A percentile compares a stretch with the other conserved stretches of the same genome.
Conservation (phyloP, 2,113 vertebrate genomes). For the Osmerus mordax region DNA sequence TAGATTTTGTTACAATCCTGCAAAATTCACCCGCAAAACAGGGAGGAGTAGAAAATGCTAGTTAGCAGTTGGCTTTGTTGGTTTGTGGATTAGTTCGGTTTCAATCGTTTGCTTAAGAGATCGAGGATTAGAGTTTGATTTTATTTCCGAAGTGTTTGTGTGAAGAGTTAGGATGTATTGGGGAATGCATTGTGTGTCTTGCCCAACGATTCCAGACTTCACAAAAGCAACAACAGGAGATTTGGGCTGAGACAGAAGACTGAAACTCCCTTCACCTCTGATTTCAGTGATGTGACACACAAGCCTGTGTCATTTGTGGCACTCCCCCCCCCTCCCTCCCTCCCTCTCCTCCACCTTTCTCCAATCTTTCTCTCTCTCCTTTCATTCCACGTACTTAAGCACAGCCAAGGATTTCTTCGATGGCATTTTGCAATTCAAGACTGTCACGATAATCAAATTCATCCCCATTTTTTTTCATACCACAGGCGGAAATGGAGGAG, state of each 20-base stretch:
- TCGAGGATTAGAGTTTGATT: too few relatives aligned
- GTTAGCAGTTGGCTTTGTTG: too few relatives aligned
- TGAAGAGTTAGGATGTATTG: too few relatives aligned
- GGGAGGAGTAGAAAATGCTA: too few relatives aligned
- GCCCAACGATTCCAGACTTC: constrained; percentile 24
- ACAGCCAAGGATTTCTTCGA: constrained; percentile 42
- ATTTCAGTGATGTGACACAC: constrained; percentile 46
- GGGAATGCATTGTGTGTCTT: not conserved
- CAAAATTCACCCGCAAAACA: not conserved
- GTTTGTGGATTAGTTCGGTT: too few relatives aligned
- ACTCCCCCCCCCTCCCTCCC: constrained; percentile 9
- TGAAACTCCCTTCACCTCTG: constrained; percentile 42
- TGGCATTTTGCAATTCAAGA: constrained; percentile 46
- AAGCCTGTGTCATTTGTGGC: constrained; percentile 30
- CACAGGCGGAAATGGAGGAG: constrained; percentile 31
- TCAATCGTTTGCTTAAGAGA: too few relatives aligned
- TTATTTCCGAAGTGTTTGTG: too few relatives aligned
- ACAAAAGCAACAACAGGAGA: constrained; percentile 3
- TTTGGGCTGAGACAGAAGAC: constrained; percentile 43
- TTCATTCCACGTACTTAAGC: constrained; percentile 26
- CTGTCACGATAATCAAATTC: constrained; percentile 47
- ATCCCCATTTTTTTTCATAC: constrained; percentile 14
- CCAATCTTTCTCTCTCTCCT: not conserved
- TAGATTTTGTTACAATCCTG: not conserved
- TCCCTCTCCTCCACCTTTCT: not conserved